Evolutionary conservation across 2,113 vertebrate genomes (phyloP), one percentile per base, ranked within the genome.

Genomic region (Sclerurus mexicanus): DNA sequence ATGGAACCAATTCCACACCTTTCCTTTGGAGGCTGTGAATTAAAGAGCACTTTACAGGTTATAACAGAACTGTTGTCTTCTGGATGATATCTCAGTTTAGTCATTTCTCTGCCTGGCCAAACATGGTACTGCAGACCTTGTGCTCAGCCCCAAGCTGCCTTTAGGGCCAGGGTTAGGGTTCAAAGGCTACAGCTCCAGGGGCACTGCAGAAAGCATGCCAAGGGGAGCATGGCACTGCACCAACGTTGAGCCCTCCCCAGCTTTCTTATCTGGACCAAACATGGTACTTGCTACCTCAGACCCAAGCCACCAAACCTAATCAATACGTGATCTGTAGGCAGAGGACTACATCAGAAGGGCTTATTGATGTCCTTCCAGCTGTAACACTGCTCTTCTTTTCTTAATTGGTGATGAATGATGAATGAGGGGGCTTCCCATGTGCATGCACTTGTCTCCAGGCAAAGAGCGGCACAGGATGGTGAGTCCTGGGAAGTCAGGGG

Each of bases 371-470:
- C 27, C 23, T 91, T 89, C 35, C 53, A 89, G 42, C 60, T 67
- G 13, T 52, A 52, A 8, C 4, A 2, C 16, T 50, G 24, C 14
- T 2, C 12, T 42, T 59, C 35, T 69, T 76, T n/a, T 39, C 50
- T 69, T 6, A 4, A 30, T 18, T 35, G 30, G 9, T 0, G 0
- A 53, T 33, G 33, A 33, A 6, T 0, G 0, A 28, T 0, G 3
- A 28, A 20, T 7, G 14, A 49, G 10, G 21, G 47, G 37, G 15
- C 58, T 77, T 88, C n/a, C 63, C 22, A 28, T 3, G 0, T 1
- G 0, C 1, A 0, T 9, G 2, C 39, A 5, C 25, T 85, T 60
- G 16, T 73, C 28, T 87, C 8, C 55, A 49, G 47, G 31, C 3
- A 3, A 35, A 74, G 47, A 35, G 56, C 21, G 85, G 44, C 44